A percentile compares a stretch with the other conserved stretches of the same genome.
phyloP scores from a whole-genome alignment of 2,113 vertebrate species.

The Sylvia atricapilla region DNA sequence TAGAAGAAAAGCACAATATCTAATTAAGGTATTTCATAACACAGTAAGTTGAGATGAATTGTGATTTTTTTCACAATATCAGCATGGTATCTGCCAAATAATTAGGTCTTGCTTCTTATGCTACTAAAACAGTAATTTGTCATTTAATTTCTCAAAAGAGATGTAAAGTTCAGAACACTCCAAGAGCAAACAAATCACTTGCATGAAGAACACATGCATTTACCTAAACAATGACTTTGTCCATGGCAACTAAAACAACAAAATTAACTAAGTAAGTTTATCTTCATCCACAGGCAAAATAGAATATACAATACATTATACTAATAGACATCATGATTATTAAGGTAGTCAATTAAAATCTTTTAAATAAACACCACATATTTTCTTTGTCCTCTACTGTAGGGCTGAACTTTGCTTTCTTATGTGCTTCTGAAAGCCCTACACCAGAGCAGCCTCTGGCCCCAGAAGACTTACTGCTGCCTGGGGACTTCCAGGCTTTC shows the following conservation, averaged over 20 bases:
- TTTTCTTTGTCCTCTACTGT: neutral
- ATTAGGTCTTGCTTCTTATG: neutral
- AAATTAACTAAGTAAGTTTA: neutral
- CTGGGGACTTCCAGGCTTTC: neutral
- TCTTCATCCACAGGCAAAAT: neutral
- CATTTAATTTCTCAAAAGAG: neutral
- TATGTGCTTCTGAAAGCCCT: accelerated
- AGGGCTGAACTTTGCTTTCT: neutral
- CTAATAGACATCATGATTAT: neutral
- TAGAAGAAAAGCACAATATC: neutral
- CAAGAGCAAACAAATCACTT: neutral
- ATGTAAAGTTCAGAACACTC: neutral
- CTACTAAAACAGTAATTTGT: neutral
- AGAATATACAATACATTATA: neutral
- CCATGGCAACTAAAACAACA: neutral
- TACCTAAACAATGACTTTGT: neutral
- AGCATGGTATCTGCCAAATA: neutral
- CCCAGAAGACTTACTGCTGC: neutral
- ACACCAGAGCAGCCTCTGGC: neutral
- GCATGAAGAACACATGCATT: neutral
- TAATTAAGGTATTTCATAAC: neutral
- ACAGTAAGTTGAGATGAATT: neutral
- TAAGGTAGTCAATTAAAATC: neutral
- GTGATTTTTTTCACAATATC: neutral
- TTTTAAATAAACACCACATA: neutral